Evolutionary conservation across 2,113 vertebrate species (phyloP).

Genomic region (Probosciger aterrimus): DNA sequence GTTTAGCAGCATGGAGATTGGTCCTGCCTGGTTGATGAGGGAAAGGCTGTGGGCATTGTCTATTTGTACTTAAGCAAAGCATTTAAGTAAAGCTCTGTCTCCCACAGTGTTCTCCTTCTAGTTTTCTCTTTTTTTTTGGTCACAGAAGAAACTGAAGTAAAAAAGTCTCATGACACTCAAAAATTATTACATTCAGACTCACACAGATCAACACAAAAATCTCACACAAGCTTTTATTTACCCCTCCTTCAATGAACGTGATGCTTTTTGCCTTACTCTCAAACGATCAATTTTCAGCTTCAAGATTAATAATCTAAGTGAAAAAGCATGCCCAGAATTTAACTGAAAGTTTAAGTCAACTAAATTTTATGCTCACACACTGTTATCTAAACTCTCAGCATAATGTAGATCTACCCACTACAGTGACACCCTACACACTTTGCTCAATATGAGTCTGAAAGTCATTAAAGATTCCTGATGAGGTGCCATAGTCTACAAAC

Average conservation of each 20-base stretch:
- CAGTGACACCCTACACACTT: not conserved
- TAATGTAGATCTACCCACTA: not conserved
- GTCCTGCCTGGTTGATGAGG: not conserved
- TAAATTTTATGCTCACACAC: not conserved
- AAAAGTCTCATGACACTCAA: not conserved
- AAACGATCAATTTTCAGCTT: not conserved
- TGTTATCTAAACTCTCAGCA: not conserved
- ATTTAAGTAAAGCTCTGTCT: not conserved
- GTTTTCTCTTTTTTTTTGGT: not conserved
- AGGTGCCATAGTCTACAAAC: not conserved
- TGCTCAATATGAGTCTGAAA: not conserved
- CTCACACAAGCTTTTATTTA: not conserved
- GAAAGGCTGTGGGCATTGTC: not conserved
- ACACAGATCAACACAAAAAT: not conserved
- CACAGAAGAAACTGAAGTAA: not conserved
- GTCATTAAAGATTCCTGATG: not conserved
- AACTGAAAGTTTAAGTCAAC: not conserved
- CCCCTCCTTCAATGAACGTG: not conserved
- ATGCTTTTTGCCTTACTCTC: not conserved
- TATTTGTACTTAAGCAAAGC: not conserved
- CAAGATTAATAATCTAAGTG: not conserved
- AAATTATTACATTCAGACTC: not conserved
- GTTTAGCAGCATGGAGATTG: not conserved
- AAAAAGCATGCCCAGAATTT: not conserved
- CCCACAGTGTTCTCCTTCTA: not conserved